phyloP scores from a whole-genome alignment of 2,113 vertebrate genomes.

The Narcine bancroftii region DNA sequence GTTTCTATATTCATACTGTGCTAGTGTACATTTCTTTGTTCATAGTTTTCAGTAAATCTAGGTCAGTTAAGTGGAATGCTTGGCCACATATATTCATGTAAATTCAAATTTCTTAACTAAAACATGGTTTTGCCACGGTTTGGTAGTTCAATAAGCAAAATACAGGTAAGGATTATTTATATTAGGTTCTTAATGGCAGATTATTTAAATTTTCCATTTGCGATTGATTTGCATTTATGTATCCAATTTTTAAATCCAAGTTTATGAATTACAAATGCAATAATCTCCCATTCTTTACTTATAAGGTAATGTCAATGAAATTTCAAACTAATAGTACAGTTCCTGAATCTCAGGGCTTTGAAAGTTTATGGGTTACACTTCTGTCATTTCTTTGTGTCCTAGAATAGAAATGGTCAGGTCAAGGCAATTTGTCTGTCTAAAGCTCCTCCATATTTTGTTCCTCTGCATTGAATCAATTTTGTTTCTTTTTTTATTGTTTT shows the following conservation, averaged over 20 bases:
- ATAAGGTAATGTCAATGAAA: not conserved
- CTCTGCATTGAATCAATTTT: not conserved
- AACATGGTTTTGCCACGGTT: too few species aligned
- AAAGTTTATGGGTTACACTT: not conserved
- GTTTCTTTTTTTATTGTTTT: not conserved
- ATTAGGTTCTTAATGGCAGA: too few species aligned
- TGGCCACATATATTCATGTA: too few species aligned
- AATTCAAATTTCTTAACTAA: too few species aligned
- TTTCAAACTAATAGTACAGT: not conserved
- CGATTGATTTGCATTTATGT: not conserved
- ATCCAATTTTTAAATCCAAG: not conserved
- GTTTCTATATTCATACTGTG: too few species aligned
- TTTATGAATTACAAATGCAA: not conserved
- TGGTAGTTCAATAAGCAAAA: too few species aligned
- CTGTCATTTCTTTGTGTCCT: not conserved
- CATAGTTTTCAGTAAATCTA: too few species aligned
- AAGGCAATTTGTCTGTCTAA: not conserved
- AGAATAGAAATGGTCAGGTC: not conserved
- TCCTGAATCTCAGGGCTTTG: not conserved
- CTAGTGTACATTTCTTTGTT: too few species aligned
- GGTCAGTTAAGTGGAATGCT: too few species aligned
- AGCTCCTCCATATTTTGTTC: not conserved
- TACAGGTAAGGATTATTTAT: too few species aligned
- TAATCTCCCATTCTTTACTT: not conserved
- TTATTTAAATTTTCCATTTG: not conserved